Evolutionary conservation across 2,888 invertebrate genomes (phyloP).

Genomic region (Diploptera punctata): DNA sequence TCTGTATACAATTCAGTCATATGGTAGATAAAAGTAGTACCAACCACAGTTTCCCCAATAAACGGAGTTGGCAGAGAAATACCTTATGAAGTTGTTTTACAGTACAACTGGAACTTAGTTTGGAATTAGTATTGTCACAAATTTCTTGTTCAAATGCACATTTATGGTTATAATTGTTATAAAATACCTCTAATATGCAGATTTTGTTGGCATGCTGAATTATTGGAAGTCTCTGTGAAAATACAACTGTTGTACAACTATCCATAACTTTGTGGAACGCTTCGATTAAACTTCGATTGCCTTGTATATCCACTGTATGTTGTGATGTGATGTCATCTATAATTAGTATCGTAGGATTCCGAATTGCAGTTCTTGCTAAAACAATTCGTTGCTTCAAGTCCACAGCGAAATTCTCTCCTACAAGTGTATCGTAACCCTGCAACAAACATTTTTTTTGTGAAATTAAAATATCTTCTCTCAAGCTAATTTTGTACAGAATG

Average conservation of each 20-base stretch:
- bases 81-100: too few species aligned
- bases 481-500: too few species aligned
- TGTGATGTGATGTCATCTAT: constrained; percentile 3
- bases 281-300: background rate
- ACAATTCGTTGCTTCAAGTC: background rate
- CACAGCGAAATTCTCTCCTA: background rate
- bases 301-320: background rate
- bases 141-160: too few species aligned
- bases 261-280: background rate
- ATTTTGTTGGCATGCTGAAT: background rate
- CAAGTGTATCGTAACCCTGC: background rate
- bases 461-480: too few species aligned
- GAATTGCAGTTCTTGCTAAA: background rate
- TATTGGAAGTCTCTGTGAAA: background rate
- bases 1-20: too few species aligned
- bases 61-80: too few species aligned
- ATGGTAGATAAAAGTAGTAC: too few species aligned
- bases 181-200: background rate
- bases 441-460: too few species aligned
- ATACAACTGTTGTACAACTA: background rate
- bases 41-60: too few species aligned
- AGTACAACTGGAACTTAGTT: too few species aligned
- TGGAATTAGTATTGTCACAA: too few species aligned
- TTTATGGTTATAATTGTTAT: too few species aligned
- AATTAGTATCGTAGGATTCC: background rate